Conservation (phyloP, 2,888 invertebrate species). For the Pandemis cinnamomeana region DNA sequence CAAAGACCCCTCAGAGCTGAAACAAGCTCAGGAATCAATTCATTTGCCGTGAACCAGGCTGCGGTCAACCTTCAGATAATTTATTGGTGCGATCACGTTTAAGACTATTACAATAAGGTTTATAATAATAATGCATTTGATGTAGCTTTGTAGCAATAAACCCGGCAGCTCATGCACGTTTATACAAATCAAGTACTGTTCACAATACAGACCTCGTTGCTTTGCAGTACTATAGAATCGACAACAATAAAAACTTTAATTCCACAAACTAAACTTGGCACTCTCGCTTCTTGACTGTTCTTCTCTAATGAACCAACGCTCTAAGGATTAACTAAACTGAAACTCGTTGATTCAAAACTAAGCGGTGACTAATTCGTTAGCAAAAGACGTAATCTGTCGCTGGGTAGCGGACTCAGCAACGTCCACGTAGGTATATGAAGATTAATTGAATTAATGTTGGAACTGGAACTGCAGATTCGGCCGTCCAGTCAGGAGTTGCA, state of each 20-base stretch:
- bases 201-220: too few relatives aligned
- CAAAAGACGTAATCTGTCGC: conserved; percentile 35
- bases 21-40: too few relatives aligned
- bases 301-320: neutral
- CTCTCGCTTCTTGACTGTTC: neutral
- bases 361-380: conserved; percentile 32
- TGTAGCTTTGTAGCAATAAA: too few relatives aligned
- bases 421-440: conserved; percentile 35
- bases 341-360: conserved; percentile 36
- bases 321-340: conserved; percentile 10
- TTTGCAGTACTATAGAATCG: neutral
- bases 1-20: too few relatives aligned
- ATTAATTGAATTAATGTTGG: conserved; percentile 54
- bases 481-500: conserved; percentile 1
- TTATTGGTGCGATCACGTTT: too few relatives aligned
- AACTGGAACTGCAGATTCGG: neutral
- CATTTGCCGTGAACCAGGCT: too few relatives aligned
- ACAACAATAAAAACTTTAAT: neutral
- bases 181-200: too few relatives aligned
- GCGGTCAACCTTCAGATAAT: too few relatives aligned
- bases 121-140: too few relatives aligned
- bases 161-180: too few relatives aligned
- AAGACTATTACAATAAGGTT: too few relatives aligned
- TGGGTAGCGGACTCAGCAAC: conserved; percentile 44
- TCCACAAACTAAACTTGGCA: neutral